Percentiles rank a stretch among this genome's conserved stretches.
Evolutionary conservation across 92 coral and sea anemone species (phyloP).

Genomic region (Scolanthus callimorphus): DNA sequence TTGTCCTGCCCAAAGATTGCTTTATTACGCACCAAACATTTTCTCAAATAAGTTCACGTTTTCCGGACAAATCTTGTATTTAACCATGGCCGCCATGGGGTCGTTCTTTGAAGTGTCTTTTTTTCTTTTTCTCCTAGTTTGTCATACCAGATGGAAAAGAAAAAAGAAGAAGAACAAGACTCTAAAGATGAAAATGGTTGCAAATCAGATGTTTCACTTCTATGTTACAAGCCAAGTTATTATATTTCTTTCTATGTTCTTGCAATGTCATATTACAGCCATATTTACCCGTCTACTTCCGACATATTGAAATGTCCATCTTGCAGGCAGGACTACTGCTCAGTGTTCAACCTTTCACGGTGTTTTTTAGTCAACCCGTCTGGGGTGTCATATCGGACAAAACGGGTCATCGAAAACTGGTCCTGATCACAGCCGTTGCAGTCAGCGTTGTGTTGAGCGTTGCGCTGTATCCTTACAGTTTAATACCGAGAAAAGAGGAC

Average conservation of each 20-base stretch:
- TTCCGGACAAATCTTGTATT: no score
- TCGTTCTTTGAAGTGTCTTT: no score
- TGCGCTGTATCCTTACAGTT: slow-evolving; percentile 7
- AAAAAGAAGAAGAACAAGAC: no score
- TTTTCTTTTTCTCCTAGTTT: no score
- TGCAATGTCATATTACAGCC: slow-evolving; percentile 6
- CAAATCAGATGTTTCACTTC: no score
- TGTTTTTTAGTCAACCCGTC: slow-evolving; percentile 14
- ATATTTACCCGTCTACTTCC: slow-evolving; percentile 18
- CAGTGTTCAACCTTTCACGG: slow-evolving; percentile 16
- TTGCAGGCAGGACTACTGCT: slow-evolving; percentile 15
- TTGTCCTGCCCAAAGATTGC: no score
- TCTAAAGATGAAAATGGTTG: no score
- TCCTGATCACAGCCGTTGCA: slow-evolving; percentile 3
- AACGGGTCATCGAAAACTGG: slow-evolving; percentile 8
- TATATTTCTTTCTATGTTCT: slow-evolving; percentile 8
- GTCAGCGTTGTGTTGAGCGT: not conserved
- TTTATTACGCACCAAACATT: no score
- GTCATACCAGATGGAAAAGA: no score
- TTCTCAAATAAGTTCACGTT: no score
- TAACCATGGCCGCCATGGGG: no score
- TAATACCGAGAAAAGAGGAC: no score
- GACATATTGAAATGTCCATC: slow-evolving; percentile 15
- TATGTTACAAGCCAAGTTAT: slow-evolving; percentile 14
- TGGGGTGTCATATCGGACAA: slow-evolving; percentile 33